Conservation (phyloP, 2,888 invertebrate species). For the Allacma fusca region DNA sequence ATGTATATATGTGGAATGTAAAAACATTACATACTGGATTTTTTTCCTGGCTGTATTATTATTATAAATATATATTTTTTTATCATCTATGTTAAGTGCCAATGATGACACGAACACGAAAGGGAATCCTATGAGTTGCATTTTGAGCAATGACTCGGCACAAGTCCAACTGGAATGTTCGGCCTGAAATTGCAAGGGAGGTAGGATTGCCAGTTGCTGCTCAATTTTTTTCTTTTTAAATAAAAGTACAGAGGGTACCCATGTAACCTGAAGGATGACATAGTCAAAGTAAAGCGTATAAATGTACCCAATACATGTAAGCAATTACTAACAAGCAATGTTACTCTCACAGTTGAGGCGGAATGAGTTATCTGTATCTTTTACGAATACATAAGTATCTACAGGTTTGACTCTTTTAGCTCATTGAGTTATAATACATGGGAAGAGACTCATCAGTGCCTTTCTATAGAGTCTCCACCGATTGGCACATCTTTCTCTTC, state of each 20-base stretch:
- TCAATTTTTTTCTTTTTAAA: neutral
- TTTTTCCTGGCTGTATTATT: too few species aligned
- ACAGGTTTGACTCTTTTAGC: neutral
- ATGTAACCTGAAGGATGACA: too few species aligned
- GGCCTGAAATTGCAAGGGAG: constrained; percentile 4
- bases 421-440: neutral
- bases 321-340: too few species aligned
- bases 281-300: too few species aligned
- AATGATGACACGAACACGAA: neutral
- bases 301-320: too few species aligned
- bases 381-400: too few species aligned
- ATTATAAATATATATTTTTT: too few species aligned
- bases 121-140: constrained; percentile 4
- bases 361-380: too few species aligned
- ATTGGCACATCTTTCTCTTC: neutral
- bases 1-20: too few species aligned
- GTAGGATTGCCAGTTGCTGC: neutral
- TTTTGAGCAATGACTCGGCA: constrained; percentile 11
- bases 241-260: neutral
- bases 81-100: neutral
- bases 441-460: neutral
- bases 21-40: too few species aligned
- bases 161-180: constrained; percentile 3
- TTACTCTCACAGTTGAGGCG: too few species aligned
- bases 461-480: neutral